A percentile compares a stretch with the other conserved stretches of the same genome.
Conservation (phyloP, 2,797 vertebrate species). For the Morus bassanus region DNA sequence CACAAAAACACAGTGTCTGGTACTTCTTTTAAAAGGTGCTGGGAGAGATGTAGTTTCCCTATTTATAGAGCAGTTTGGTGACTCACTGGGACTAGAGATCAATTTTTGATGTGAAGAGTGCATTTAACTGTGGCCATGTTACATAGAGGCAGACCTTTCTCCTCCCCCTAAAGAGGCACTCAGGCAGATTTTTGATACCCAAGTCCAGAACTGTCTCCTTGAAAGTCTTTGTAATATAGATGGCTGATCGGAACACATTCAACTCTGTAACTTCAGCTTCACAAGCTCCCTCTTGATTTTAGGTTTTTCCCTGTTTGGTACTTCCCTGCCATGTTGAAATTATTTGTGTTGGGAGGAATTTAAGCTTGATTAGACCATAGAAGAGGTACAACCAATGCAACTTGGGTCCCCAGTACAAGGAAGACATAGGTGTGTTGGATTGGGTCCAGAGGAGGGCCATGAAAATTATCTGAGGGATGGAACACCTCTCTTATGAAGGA, state of each 20-base stretch:
- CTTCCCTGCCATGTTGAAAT: neutral
- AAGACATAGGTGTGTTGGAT: neutral
- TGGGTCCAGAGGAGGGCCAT: accelerated
- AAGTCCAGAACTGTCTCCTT: neutral
- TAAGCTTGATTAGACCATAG: neutral
- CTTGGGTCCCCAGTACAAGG: neutral
- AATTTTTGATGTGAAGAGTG: neutral
- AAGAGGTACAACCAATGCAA: neutral
- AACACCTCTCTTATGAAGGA: neutral
- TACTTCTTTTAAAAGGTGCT: neutral
- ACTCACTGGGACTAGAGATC: neutral
- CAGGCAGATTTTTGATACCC: neutral
- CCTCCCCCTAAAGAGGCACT: neutral
- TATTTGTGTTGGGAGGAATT: neutral
- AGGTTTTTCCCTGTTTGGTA: neutral
- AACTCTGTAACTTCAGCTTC: neutral
- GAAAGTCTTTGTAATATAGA: neutral
- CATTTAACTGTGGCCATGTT: neutral
- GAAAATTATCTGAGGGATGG: neutral
- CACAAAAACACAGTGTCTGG: neutral
- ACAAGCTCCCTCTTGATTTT: neutral
- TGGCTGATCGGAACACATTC: neutral
- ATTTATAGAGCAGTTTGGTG: neutral
- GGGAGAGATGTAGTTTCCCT: neutral
- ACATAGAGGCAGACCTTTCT: neutral